These are phyloP conservation scores for Physeter macrocephalus DNA, from an alignment of 2,113 vertebrate genomes.

Conservation along the genomic window DNA sequence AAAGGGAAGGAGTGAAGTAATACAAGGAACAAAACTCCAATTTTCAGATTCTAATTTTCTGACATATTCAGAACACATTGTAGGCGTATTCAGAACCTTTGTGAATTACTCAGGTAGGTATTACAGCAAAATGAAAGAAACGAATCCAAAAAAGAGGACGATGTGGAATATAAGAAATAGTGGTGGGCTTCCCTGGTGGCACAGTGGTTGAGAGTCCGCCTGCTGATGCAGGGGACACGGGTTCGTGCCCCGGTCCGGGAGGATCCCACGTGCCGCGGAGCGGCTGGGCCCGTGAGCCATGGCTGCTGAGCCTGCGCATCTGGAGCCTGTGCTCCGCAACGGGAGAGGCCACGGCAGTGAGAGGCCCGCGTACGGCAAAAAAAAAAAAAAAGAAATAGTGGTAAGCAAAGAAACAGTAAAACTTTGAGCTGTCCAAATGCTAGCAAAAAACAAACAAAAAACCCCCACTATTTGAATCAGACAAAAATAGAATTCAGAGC, in stretches of 20 bases:
- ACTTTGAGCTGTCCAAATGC: neutral
- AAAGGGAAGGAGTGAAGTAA: neutral
- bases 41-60: constrained; percentile 13
- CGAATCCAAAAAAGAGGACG: neutral
- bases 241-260: too few species aligned
- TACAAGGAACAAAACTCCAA: neutral
- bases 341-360: too few species aligned
- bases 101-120: neutral
- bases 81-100: neutral
- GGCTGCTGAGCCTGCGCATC: too few species aligned
- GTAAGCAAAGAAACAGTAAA: constrained; percentile 15
- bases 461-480: neutral
- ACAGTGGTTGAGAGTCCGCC: too few species aligned
- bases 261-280: too few species aligned
- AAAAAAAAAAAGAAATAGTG: neutral
- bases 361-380: too few species aligned
- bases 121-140: constrained; percentile 27
- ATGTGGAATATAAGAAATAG: neutral
- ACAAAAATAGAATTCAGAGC: neutral
- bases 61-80: neutral
- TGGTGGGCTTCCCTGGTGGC: too few species aligned
- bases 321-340: too few species aligned
- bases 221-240: too few species aligned
- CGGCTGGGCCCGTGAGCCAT: too few species aligned
- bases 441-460: neutral